Evolutionary conservation across 2,797 vertebrate genomes (phyloP), one percentile per base, ranked within the genome.

Genomic region (Trematomus bernacchii): DNA sequence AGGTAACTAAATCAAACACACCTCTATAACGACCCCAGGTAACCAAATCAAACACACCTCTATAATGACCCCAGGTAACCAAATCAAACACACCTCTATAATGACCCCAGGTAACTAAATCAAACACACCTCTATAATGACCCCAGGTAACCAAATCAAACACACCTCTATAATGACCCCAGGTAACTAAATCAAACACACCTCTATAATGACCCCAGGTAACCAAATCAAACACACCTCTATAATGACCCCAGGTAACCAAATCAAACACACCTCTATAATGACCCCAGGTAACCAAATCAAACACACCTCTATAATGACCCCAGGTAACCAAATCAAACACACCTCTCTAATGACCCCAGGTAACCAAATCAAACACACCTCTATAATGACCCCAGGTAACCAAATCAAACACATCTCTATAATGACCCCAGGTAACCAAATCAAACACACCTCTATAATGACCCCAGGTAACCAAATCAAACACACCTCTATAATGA

Each of bases 191-290:
- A 30, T 30, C 30, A 30, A 30, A 30, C 91, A 96, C 84, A 96
- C 84, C 90, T 79, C 87, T 97, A 96, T 79, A 89, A 92, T 4
- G 96, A 97, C 71, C 88, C 80, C 92, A 96, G 96, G 97, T 99
- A 93, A 16, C 11, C 1, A 30, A 6, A 30, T 30, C 30, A 30
- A 30, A 30, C 91, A 30, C 91, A 96, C 84, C 90, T 79, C 87
- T 97, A 96, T 79, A 89, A 92, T 5, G 96, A 97, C 71, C 88
- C 80, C 92, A 96, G 96, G 97, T 99, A 93, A 16, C 11, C 1
- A 30, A 6, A 30, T 30, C 30, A 30, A 30, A 30, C 91, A 96
- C 84, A 96, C 84, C 90, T 79, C 87, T 97, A 96, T 79, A 89
- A 92, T 5, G 96, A 97, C 71, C 88, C 80, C 92, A 96, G 96